Base-by-base conservation (phyloP, 2,113 vertebrate genomes). In the Glareola pratincola region DNA sequence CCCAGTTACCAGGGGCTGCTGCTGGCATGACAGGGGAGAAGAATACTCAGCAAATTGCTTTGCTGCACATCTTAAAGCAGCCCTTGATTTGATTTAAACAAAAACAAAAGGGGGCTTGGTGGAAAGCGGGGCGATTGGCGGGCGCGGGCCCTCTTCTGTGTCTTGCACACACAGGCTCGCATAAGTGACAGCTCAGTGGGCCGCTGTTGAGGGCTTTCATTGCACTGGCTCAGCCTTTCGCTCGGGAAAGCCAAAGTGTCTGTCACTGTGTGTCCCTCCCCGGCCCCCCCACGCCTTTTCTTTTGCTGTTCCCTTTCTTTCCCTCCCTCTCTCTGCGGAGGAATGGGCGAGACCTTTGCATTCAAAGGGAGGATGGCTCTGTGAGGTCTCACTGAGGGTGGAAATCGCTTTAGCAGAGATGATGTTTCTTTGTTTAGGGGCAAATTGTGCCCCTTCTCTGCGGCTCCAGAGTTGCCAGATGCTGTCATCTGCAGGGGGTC, bases 401-500 rank as follows among this genome's bases (percentile, higher is more conserved):
- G 92, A 97, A 96, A 96, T 97, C 37, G 26, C 94, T 97, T 96
- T 94, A 96, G 85, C 93, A 90, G 94, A 96, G 94, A 96, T 95
- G 97, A 96, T 94, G 94, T 96, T 97, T 96, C 96, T 96, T 97
- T 97, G 96, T 95, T 94, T 95, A 97, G 94, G 96, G 72, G 94
- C 63, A 95, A 97, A 96, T 94, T 88, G 92, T 73, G 78, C 87
- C 89, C 85, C 92, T 91, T 94, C 72, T 45, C 92, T 50, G 53
- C 10, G 2, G 50, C 76, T 92, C n/a, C 32, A 13, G 69, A 57
- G 91, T 86, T 96, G 84, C 95, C 97, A 95, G 91, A 95, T 97
- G 94, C 96, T 95, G 92, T 94, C 84, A 91, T 76, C 86, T 91
- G 66, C 66, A 89, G 47, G 80, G 73, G 92, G 76, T 97, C 93